Conservation (phyloP, 2,888 invertebrate genomes). For the Caenorhabditis uteleia region DNA sequence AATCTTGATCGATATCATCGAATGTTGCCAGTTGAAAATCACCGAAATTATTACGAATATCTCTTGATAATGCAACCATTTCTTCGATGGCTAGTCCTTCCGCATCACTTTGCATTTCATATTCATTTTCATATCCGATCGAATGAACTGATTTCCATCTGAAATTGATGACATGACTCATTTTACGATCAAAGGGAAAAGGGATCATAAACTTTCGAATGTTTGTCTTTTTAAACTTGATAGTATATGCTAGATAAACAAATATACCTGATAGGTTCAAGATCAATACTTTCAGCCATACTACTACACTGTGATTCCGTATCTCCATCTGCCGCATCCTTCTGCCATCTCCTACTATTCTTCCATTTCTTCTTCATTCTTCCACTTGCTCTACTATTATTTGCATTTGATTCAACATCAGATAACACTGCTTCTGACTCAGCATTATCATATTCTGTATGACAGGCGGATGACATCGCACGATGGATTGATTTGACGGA, state of each 20-base stretch:
- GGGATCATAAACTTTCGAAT: not conserved
- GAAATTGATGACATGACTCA: slow-evolving; percentile 1
- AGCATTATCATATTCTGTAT: slow-evolving; percentile 68
- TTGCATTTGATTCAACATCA: slow-evolving; percentile 37
- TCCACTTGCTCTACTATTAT: not conserved
- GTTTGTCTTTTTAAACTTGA: not conserved
- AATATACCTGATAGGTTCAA: slow-evolving; percentile 27
- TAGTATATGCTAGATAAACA: not conserved
- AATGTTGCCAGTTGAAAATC: slow-evolving; percentile 66
- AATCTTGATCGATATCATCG: slow-evolving; percentile 55
- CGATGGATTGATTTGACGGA: slow-evolving; percentile 43
- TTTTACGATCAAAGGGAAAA: not conserved
- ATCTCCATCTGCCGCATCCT: slow-evolving; percentile 40
- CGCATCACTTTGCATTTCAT: slow-evolving; percentile 62
- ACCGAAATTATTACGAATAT: slow-evolving; percentile 66
- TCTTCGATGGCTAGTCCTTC: slow-evolving; percentile 52
- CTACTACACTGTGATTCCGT: slow-evolving; percentile 50
- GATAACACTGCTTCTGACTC: slow-evolving; percentile 50
- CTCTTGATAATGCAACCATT: slow-evolving; percentile 53
- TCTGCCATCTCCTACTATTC: slow-evolving; percentile 20
- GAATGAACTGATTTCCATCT: slow-evolving; percentile 65
- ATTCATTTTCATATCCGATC: slow-evolving; percentile 69
- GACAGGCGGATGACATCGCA: slow-evolving; percentile 61
- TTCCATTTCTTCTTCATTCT: slow-evolving; percentile 16
- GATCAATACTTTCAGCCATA: slow-evolving; percentile 37